Evolutionary conservation across 2,888 invertebrate genomes (phyloP).

Genomic region (Leistus spinibarbis): DNA sequence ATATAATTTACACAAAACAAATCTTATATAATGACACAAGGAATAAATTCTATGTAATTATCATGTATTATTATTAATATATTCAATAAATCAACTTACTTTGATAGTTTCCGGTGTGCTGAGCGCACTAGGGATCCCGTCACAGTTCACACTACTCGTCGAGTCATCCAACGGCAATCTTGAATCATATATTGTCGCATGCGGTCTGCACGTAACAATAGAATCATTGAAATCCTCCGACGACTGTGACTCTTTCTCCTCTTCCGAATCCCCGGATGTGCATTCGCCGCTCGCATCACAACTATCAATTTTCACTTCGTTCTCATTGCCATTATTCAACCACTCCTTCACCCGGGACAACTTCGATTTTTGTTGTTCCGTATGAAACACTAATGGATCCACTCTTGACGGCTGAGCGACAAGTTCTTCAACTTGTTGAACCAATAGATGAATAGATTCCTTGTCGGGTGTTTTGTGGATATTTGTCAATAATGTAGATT

Average conservation of each 20-base stretch:
- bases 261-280: constrained; percentile 74
- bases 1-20: too few species aligned
- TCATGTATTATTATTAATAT: too few species aligned
- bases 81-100: not conserved
- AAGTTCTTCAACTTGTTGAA: constrained; percentile 80
- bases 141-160: constrained; percentile 42
- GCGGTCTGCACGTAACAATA: constrained; percentile 68
- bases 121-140: constrained; percentile 53
- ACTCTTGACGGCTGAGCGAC: constrained; percentile 65
- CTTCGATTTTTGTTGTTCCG: constrained; percentile 57
- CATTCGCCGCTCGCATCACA: constrained; percentile 92
- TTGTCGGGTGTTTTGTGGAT: constrained; percentile 59
- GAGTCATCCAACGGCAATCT: constrained; percentile 50
- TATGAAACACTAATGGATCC: constrained; percentile 61
- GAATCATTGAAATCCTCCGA: constrained; percentile 81
- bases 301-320: constrained; percentile 71
- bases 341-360: constrained; percentile 74
- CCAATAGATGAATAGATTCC: constrained; percentile 73
- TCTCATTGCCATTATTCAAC: constrained; percentile 59
- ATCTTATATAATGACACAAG: too few species aligned
- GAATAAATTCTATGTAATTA: too few species aligned
- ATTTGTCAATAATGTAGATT: not conserved
- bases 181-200: constrained; percentile 47
- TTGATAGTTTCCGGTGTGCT: constrained; percentile 45
- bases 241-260: constrained; percentile 71